Conservation (phyloP, 2,888 invertebrate genomes). For the Notocelia uddmanniana region DNA sequence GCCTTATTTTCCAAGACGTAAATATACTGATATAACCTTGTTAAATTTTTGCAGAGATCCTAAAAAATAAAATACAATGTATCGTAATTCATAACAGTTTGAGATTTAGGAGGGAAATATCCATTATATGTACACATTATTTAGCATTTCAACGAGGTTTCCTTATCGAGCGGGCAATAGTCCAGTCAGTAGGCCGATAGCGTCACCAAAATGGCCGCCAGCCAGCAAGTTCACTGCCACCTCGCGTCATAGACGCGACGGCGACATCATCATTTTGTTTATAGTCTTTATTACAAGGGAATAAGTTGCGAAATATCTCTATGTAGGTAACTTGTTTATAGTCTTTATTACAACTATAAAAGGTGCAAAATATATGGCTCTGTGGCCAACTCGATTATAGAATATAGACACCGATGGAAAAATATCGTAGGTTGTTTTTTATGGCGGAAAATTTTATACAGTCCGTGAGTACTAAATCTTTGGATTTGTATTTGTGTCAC, state of each 20-base stretch:
- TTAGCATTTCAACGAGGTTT: not conserved
- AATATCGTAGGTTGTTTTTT: not conserved
- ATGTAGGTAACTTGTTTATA: not conserved
- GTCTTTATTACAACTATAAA: not conserved
- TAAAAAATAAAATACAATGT: too few relatives aligned
- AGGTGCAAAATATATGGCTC: not conserved
- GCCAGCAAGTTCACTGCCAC: slow-evolving; percentile 39
- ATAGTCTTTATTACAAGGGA: not conserved
- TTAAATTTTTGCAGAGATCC: too few relatives aligned
- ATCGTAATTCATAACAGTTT: too few relatives aligned
- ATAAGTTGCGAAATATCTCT: not conserved
- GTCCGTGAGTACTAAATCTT: too few relatives aligned
- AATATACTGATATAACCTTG: too few relatives aligned
- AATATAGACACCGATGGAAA: not conserved
- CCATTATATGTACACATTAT: too few relatives aligned
- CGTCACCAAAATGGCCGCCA: slow-evolving; percentile 15
- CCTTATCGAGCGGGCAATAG: slow-evolving; percentile 11
- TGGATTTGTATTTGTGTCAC: too few relatives aligned
- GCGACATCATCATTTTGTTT: not conserved
- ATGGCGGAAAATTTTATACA: not conserved
- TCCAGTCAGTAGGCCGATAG: slow-evolving; percentile 15
- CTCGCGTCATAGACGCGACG: slow-evolving; percentile 6
- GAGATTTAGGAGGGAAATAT: not conserved
- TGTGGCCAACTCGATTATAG: not conserved
- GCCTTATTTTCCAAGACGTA: too few relatives aligned